Conservation (phyloP, 2,113 vertebrate genomes). For the Carassius gibelio region DNA sequence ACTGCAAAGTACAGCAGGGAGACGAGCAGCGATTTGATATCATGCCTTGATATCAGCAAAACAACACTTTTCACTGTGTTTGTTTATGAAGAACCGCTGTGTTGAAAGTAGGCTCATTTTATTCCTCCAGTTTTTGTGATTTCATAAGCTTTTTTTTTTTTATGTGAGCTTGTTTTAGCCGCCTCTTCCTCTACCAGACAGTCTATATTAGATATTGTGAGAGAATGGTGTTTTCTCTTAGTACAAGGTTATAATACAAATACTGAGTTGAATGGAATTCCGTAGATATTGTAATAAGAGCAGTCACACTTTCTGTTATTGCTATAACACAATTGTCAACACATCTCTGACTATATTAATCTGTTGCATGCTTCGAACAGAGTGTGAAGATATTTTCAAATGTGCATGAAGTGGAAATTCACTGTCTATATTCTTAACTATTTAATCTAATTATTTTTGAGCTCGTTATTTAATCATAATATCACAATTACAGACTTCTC, state of each 20-base stretch:
- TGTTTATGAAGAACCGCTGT: conserved; percentile 12
- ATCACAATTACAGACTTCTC: neutral
- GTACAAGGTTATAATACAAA: neutral
- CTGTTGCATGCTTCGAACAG: neutral
- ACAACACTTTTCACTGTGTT: conserved; percentile 22
- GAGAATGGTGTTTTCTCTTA: neutral
- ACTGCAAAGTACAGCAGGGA: neutral
- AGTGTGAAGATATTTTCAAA: neutral
- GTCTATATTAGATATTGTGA: conserved; percentile 25
- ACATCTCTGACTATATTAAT: neutral
- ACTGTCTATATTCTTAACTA: neutral
- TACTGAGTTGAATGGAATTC: neutral
- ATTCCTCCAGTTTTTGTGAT: neutral
- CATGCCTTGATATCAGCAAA: conserved; percentile 25
- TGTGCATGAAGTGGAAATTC: neutral
- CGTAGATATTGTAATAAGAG: neutral
- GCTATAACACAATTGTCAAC: too few species aligned
- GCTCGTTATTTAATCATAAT: neutral
- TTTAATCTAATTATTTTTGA: neutral
- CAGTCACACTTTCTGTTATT: conserved; percentile 3
- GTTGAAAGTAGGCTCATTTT: conserved; percentile 20
- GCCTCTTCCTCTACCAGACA: neutral
- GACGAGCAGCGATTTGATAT: conserved; percentile 25
- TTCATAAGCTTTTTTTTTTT: conserved; percentile 25
- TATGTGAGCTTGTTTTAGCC: neutral